Evolutionary conservation across 2,888 invertebrate genomes (phyloP).

Genomic region (Aphrophora alni): DNA sequence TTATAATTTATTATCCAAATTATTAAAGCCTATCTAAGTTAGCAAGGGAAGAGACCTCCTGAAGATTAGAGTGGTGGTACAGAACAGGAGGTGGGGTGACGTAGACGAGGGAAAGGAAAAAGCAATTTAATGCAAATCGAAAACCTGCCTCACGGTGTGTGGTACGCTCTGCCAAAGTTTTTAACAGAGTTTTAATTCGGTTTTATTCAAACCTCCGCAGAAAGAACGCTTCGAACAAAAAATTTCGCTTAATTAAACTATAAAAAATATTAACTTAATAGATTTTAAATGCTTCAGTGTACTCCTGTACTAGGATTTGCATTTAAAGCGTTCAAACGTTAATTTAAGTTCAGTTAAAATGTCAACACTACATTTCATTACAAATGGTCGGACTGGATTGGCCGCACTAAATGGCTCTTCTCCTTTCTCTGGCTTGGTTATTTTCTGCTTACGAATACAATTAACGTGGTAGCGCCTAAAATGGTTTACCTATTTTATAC

Average conservation of each 20-base stretch:
- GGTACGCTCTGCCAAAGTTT: neutral
- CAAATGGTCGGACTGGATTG: neutral
- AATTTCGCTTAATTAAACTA: neutral
- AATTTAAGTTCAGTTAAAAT: neutral
- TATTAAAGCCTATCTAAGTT: neutral
- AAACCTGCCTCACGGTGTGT: neutral
- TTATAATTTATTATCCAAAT: neutral
- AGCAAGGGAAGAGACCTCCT: neutral
- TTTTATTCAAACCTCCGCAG: neutral
- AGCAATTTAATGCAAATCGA: constrained; percentile 9
- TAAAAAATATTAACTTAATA: constrained; percentile 9
- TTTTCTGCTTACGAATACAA: neutral
- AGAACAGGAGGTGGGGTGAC: neutral
- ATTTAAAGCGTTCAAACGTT: neutral
- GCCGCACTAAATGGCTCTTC: neutral
- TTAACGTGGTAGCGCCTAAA: neutral
- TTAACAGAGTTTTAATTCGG: neutral
- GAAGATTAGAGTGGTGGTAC: neutral
- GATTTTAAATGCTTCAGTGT: neutral
- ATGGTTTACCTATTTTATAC: neutral
- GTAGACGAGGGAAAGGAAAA: neutral
- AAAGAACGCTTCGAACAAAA: neutral
- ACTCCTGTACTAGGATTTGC: neutral
- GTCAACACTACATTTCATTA: neutral
- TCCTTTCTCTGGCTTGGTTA: neutral